A percentile compares a stretch with the other conserved stretches of the same genome.
Conservation (phyloP, 2,797 vertebrate species). For the Sebastes vulpes region DNA sequence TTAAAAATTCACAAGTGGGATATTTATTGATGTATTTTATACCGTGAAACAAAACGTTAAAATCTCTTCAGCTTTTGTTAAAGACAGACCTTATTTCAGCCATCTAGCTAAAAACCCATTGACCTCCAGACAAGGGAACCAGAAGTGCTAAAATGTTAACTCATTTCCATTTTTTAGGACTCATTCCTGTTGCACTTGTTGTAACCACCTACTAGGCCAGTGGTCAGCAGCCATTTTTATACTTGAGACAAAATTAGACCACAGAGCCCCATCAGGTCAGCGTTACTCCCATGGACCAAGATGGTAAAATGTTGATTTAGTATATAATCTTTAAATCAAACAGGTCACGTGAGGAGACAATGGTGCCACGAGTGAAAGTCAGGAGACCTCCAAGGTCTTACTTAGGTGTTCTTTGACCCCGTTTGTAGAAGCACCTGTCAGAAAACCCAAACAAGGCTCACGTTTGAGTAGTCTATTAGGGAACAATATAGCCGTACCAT, state of each 20-base stretch:
- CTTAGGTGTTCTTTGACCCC: neutral
- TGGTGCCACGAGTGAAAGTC: neutral
- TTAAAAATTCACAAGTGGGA: too few species aligned
- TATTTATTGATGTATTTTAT: too few species aligned
- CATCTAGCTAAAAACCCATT: too few species aligned
- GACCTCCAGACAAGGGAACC: too few species aligned
- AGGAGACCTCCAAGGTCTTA: neutral
- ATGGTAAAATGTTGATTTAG: neutral
- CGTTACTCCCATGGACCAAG: neutral
- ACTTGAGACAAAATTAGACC: neutral
- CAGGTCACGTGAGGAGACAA: neutral
- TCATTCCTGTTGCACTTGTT: too few species aligned
- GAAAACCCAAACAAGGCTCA: constrained; percentile 1
- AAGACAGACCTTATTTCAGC: too few species aligned
- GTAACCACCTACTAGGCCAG: neutral
- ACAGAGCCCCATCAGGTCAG: neutral
- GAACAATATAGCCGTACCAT: neutral
- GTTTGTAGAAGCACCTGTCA: constrained; percentile 17
- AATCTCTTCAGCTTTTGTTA: too few species aligned
- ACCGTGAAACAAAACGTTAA: fast-evolving
- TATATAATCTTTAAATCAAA: neutral
- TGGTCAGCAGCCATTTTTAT: neutral
- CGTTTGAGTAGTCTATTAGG: constrained; percentile 15
- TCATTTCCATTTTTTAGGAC: too few species aligned
- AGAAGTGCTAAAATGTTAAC: too few species aligned